Percentiles rank a stretch among this genome's conserved stretches.
phyloP scores from a whole-genome alignment of 2,113 vertebrate genomes.

The Misgurnus mizolepis region DNA sequence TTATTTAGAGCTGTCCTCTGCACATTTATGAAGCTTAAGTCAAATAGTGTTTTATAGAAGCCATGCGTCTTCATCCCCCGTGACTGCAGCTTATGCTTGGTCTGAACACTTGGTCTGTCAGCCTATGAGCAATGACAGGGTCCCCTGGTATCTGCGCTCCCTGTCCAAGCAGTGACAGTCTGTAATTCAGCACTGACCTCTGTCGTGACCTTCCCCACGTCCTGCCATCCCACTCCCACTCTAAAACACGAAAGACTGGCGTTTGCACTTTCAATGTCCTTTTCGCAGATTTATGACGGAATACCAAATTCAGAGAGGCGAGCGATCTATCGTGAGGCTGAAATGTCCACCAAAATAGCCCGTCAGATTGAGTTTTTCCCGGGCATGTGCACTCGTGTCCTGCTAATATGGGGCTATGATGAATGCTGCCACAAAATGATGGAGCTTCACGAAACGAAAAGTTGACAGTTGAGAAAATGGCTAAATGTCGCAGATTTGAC shows the following conservation, averaged over 20 bases:
- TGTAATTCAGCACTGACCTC: slow-evolving; percentile 74
- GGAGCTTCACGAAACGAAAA: slow-evolving; percentile 55
- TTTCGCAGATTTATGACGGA: slow-evolving; percentile 30
- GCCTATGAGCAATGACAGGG: slow-evolving; percentile 50
- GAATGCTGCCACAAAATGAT: slow-evolving; percentile 51
- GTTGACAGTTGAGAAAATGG: slow-evolving; percentile 79
- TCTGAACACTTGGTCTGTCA: slow-evolving; percentile 63
- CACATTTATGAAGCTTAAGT: background rate
- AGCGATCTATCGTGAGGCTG: slow-evolving; percentile 39
- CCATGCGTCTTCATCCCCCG: background rate
- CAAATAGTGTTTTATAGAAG: slow-evolving; percentile 23
- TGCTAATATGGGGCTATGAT: slow-evolving; percentile 35
- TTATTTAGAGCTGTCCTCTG: slow-evolving; percentile 9
- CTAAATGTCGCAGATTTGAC: slow-evolving; percentile 73
- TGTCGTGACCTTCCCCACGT: slow-evolving; percentile 70
- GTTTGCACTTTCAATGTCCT: slow-evolving; percentile 39
- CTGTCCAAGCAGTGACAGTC: slow-evolving; percentile 69
- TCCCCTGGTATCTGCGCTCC: slow-evolving; percentile 62
- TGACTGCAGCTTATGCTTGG: slow-evolving; percentile 50
- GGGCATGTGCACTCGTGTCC: slow-evolving; percentile 27
- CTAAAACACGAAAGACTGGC: slow-evolving; percentile 26
- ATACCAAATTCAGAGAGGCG: slow-evolving; percentile 41
- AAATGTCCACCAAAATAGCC: slow-evolving; percentile 42
- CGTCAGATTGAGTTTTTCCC: slow-evolving; percentile 40
- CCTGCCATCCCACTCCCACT: slow-evolving; percentile 58